Base-by-base conservation (phyloP, 2,888 invertebrate genomes). In the Embidobia sp. region DNA sequence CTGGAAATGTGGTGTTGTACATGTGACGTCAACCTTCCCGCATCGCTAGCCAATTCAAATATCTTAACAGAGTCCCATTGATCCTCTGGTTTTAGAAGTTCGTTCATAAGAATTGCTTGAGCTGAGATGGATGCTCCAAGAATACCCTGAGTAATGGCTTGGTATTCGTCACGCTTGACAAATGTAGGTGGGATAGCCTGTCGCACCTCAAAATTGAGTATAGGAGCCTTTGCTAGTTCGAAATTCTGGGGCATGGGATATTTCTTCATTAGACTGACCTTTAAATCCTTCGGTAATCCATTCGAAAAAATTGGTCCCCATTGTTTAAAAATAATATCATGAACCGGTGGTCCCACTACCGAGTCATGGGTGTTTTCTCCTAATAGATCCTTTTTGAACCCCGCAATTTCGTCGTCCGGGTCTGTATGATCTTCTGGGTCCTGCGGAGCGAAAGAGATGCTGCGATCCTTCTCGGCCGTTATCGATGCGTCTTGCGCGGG, bases 41-140 rank as follows among this genome's bases (percentile, higher is more conserved):
- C 37, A 35, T 77, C 72, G 22, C 49, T 77, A 6, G 66, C 64
- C 4, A 35, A 15, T 22, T 48, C 77, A 16, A 77, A 77, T n/a
- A 77, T 53, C 4, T 26, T 11, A 6, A 16, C 64, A 0, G 15
- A 5, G 0, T 77, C 70, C 76, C 70, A 70, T 13, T 57, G 37
- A 2, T 37, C 53, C 16, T 70, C 66, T 0, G 66, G 59, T 59
- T 70, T 77, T 3, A 77, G n/a, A 0, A 66, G 8, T n/a, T 53
- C 66, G 0, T 37, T 16, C 22, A 59, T 29, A 0, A 76, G n/a
- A 6, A 18, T 7, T 0, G 70, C 66, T 10, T 76, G 59, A n/a
- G 66, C 66, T n/a, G 66, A 11, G 3, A 77, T 42, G 1, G 46
- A 22, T 6, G 64, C 13, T 8, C 51, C 35, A 0, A 77, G 3